Conservation (phyloP, 2,113 vertebrate genomes). For the Etia nguti region DNA sequence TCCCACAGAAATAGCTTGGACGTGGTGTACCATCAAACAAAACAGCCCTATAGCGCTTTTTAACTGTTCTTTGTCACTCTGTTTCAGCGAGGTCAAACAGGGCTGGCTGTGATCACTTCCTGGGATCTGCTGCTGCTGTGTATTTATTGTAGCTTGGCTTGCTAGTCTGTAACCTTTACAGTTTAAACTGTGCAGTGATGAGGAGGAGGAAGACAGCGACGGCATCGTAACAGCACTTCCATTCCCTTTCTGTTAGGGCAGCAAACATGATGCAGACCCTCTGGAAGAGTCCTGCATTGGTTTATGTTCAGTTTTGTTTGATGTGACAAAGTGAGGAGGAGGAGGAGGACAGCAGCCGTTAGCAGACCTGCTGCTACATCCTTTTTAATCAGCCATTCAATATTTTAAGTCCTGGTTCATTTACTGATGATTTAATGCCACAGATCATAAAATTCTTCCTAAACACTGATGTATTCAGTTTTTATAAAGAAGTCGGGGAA, state of each 20-base stretch:
- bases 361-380: neutral
- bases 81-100: neutral
- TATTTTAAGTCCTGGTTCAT: neutral
- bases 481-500: neutral
- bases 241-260: neutral
- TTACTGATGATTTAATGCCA: neutral
- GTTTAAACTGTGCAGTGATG: neutral
- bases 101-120: neutral
- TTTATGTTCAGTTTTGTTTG: accelerated
- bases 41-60: accelerated
- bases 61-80: neutral
- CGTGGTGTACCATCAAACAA: neutral
- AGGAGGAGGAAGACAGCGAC: neutral
- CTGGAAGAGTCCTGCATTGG: accelerated
- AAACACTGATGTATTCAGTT: accelerated
- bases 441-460: neutral
- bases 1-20: neutral
- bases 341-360: neutral
- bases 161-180: neutral
- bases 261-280: neutral
- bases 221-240: neutral
- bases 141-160: neutral
- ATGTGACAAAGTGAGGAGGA: neutral
- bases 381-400: neutral
- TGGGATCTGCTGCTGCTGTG: neutral